Evolutionary conservation across 37 sponge, comb jelly and placozoan genomes (phyloP).

Genomic region (Agelas oroides): DNA sequence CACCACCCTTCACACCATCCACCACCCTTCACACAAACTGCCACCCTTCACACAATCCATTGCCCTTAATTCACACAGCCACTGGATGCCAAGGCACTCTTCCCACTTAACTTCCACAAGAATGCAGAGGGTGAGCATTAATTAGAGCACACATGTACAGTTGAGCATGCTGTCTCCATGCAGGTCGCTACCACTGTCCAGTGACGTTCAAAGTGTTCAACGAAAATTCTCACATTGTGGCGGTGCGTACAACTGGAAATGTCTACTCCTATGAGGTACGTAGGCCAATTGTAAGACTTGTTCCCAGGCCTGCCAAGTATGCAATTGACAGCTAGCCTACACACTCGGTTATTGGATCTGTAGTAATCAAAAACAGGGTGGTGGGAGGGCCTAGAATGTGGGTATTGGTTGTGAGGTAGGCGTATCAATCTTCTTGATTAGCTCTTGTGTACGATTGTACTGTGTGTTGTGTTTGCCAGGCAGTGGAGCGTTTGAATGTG

Average conservation of each 20-base stretch:
- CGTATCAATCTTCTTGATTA: no score
- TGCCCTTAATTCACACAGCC: slow-evolving; percentile 65
- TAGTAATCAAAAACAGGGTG: no score
- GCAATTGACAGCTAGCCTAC: no score
- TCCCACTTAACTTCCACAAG: slow-evolving; percentile 92
- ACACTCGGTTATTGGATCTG: no score
- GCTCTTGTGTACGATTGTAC: no score
- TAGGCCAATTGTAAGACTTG: neutral
- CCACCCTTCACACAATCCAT: no score
- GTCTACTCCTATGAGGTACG: slow-evolving; percentile 87
- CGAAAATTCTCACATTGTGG: slow-evolving; percentile 92
- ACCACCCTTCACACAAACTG: no score
- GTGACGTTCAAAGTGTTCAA: slow-evolving; percentile 95
- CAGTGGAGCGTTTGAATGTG: slow-evolving; percentile 88
- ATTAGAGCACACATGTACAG: neutral
- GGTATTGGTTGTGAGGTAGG: no score
- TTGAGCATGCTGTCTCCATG: neutral
- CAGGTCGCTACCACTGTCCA: slow-evolving; percentile 95
- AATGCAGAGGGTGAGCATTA: slow-evolving; percentile 78
- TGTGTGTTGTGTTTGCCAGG: slow-evolving; percentile 37
- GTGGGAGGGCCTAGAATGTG: no score
- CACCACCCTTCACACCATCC: no score
- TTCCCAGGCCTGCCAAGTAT: no score
- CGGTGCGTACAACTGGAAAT: slow-evolving; percentile 92
- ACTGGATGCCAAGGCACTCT: slow-evolving; percentile 83